phyloP scores from a whole-genome alignment of 2,113 vertebrate genomes.

The Leptodactylus fuscus region DNA sequence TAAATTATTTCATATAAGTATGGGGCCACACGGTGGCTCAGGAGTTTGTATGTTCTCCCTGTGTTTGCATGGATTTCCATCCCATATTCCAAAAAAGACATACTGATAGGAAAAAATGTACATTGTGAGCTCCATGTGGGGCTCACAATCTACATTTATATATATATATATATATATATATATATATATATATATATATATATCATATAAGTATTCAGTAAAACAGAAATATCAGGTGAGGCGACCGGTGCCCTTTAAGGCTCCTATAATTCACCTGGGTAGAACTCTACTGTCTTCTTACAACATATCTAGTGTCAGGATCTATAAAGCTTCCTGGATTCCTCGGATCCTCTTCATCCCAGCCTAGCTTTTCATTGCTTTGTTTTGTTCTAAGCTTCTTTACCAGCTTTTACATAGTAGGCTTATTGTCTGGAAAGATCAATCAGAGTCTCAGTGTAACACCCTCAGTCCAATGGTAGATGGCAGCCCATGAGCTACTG shows the following conservation, averaged over 20 bases:
- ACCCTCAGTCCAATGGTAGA: slow-evolving; percentile 25
- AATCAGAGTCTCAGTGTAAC: slow-evolving; percentile 18
- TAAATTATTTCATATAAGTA: too few relatives aligned
- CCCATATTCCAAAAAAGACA: too few relatives aligned
- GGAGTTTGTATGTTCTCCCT: too few relatives aligned
- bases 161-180: too few relatives aligned
- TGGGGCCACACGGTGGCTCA: too few relatives aligned
- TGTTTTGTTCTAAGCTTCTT: neutral
- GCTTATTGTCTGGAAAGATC: neutral
- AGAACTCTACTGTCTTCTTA: neutral
- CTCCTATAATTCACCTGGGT: neutral
- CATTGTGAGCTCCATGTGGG: too few relatives aligned
- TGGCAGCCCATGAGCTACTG: slow-evolving; percentile 3
- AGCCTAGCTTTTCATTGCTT: neutral
- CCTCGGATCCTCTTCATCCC: neutral
- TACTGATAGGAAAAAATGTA: too few relatives aligned
- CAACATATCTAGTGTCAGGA: neutral
- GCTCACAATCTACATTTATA: too few relatives aligned
- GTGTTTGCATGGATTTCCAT: too few relatives aligned
- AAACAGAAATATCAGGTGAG: too few relatives aligned
- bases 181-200: too few relatives aligned
- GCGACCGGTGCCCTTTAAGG: neutral
- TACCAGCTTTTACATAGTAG: neutral
- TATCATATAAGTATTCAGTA: too few relatives aligned
- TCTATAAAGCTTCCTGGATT: neutral